These are phyloP conservation scores for Bujurquina vittata DNA, from an alignment of 2,113 vertebrate species.

Conservation along the genomic window DNA sequence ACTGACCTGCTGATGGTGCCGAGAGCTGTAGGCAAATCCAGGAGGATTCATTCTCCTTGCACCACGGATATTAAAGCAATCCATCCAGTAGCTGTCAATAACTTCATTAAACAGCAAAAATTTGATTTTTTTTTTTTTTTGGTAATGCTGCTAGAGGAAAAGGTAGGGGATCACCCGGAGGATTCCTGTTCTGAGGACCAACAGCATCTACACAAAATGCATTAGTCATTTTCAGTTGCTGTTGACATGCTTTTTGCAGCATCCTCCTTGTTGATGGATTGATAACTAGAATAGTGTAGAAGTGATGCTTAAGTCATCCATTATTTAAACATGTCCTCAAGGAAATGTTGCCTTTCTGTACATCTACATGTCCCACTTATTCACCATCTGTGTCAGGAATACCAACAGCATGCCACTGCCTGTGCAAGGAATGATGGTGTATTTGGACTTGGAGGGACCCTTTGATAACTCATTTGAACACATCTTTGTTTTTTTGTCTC, in stretches of 20 bases:
- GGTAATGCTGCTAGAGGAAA: not conserved
- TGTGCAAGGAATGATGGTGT: conserved; percentile 26
- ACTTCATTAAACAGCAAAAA: not conserved
- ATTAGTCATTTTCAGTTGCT: not conserved
- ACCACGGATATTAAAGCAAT: conserved; percentile 2
- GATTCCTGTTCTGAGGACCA: not conserved
- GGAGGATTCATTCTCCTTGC: not conserved
- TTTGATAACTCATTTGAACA: not conserved
- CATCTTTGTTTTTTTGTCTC: conserved; percentile 40
- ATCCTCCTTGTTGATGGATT: conserved; percentile 9
- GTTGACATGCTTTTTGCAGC: not conserved
- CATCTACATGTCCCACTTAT: conserved; percentile 56
- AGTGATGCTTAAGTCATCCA: conserved; percentile 47
- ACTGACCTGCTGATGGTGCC: not conserved
- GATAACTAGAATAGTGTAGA: conserved; percentile 17
- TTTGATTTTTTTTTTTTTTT: not conserved
- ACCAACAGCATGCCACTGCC: conserved; percentile 1
- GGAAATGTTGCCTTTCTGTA: conserved; percentile 52
- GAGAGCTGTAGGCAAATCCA: not conserved
- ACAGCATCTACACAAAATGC: not conserved
- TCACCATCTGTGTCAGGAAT: conserved; percentile 44
- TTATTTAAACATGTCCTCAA: conserved; percentile 62
- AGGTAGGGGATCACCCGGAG: not conserved
- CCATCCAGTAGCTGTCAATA: not conserved
- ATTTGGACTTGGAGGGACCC: conserved; percentile 30